A percentile compares a stretch with the other conserved stretches of the same genome.
These are phyloP conservation scores for Fregetta grallaria DNA, from an alignment of 2,113 vertebrate species.

Conservation along the genomic window DNA sequence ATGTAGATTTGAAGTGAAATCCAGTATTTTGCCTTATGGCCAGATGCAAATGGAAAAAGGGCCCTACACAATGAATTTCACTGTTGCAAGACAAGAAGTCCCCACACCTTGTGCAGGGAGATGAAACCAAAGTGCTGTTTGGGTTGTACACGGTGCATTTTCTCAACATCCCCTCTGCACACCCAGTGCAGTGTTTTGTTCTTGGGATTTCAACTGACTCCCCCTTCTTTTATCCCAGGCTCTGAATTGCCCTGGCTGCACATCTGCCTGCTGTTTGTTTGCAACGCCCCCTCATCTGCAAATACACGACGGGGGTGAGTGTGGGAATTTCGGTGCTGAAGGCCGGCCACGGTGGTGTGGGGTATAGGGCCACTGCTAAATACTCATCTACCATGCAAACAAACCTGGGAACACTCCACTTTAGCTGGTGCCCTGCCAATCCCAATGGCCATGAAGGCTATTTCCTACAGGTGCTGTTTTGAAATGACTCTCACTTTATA, in stretches of 20 bases:
- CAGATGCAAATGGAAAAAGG: neutral
- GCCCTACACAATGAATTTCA: neutral
- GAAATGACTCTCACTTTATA: neutral
- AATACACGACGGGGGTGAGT: accelerated
- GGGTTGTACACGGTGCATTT: accelerated
- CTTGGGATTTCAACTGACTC: neutral
- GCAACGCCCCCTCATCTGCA: neutral
- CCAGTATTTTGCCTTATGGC: neutral
- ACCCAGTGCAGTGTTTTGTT: neutral
- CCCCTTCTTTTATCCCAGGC: neutral
- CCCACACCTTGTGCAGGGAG: neutral
- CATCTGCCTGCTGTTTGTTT: neutral
- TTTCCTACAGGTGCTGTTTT: neutral
- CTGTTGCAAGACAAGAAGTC: neutral
- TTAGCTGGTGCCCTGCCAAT: neutral
- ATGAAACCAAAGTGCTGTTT: neutral
- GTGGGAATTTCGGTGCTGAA: neutral
- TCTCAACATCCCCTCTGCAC: neutral
- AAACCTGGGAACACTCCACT: neutral
- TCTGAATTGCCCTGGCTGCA: neutral
- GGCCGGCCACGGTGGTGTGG: neutral
- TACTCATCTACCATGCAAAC: neutral
- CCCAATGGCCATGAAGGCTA: neutral
- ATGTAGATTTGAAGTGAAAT: neutral
- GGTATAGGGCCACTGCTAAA: neutral